Percentiles rank a stretch among this genome's conserved stretches.
phyloP scores from a whole-genome alignment of 2,113 vertebrate species.

The Bubo bubo region DNA sequence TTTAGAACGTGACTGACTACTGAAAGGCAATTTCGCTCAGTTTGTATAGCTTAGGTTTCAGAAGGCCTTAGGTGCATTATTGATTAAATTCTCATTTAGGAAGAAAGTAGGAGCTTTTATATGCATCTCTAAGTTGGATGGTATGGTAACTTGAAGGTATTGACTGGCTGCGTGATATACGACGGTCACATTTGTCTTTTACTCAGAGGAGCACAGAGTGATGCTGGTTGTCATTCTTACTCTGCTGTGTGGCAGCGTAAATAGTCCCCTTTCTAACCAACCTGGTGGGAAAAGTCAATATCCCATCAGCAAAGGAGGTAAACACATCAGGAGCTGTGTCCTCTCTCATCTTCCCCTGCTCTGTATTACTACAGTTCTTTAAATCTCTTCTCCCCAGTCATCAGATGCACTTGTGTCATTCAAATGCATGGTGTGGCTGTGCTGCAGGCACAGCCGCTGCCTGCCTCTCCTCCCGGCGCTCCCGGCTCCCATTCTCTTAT shows the following conservation, averaged over 20 bases:
- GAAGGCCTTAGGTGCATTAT: slow-evolving; percentile 59
- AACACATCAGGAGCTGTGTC: slow-evolving; percentile 83
- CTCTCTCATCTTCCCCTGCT: slow-evolving; percentile 80
- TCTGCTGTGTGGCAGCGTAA: slow-evolving; percentile 81
- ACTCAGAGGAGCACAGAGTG: slow-evolving; percentile 71
- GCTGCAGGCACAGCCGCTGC: slow-evolving; percentile 27
- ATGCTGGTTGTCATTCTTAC: slow-evolving; percentile 80
- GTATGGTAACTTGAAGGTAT: slow-evolving; percentile 66
- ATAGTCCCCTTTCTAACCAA: slow-evolving; percentile 86
- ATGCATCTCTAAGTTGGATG: slow-evolving; percentile 69
- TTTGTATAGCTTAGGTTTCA: slow-evolving; percentile 38
- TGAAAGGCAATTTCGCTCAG: slow-evolving; percentile 17
- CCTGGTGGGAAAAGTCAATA: slow-evolving; percentile 89
- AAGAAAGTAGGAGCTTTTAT: slow-evolving; percentile 71
- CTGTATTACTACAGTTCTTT: slow-evolving; percentile 71
- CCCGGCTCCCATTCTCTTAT: slow-evolving; percentile 45
- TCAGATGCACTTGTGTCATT: slow-evolving; percentile 76
- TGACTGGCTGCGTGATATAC: slow-evolving; percentile 73
- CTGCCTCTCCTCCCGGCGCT: slow-evolving; percentile 37
- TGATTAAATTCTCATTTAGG: slow-evolving; percentile 71
- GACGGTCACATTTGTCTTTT: slow-evolving; percentile 75
- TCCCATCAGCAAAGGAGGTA: slow-evolving; percentile 86
- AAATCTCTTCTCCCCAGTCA: slow-evolving; percentile 77
- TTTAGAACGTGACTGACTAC: neutral
- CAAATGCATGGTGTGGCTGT: slow-evolving; percentile 62